A percentile compares a stretch with the other conserved stretches of the same genome.
Conservation (phyloP, 2,113 vertebrate species). For the Aptenodytes patagonicus region DNA sequence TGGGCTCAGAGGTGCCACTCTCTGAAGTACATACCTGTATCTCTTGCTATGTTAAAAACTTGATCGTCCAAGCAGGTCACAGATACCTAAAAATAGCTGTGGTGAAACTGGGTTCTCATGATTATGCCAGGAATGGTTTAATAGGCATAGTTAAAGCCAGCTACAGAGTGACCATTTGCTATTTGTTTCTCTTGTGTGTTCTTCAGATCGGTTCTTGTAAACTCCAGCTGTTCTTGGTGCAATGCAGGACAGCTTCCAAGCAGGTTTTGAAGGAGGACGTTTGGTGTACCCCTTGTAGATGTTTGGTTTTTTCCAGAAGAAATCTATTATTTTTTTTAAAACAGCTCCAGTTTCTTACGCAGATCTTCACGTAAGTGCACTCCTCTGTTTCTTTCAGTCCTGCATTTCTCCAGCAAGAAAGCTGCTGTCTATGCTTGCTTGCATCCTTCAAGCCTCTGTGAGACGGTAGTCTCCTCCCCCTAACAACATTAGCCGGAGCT, state of each 20-base stretch:
- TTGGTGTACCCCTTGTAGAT: not conserved
- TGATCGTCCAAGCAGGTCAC: not conserved
- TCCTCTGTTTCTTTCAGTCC: not conserved
- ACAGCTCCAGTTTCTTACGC: not conserved
- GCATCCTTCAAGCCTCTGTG: not conserved
- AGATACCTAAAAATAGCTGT: not conserved
- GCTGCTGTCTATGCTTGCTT: not conserved
- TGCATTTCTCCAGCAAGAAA: not conserved
- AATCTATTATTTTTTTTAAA: not conserved
- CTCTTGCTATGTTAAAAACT: not conserved
- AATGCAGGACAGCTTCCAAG: not conserved
- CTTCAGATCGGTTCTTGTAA: not conserved
- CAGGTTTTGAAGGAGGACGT: not conserved
- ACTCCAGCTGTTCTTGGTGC: not conserved
- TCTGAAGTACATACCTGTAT: not conserved
- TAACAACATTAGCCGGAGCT: not conserved
- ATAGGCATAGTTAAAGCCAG: not conserved
- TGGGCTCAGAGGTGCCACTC: not conserved
- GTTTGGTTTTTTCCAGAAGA: not conserved
- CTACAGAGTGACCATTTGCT: not conserved
- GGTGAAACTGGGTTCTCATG: not conserved
- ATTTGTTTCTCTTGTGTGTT: not conserved
- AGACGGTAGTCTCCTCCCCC: not conserved
- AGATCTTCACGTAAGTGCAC: not conserved
- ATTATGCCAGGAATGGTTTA: not conserved